Base-by-base conservation (phyloP, 2,113 vertebrate genomes). In the Corythoichthys haematopterus region DNA sequence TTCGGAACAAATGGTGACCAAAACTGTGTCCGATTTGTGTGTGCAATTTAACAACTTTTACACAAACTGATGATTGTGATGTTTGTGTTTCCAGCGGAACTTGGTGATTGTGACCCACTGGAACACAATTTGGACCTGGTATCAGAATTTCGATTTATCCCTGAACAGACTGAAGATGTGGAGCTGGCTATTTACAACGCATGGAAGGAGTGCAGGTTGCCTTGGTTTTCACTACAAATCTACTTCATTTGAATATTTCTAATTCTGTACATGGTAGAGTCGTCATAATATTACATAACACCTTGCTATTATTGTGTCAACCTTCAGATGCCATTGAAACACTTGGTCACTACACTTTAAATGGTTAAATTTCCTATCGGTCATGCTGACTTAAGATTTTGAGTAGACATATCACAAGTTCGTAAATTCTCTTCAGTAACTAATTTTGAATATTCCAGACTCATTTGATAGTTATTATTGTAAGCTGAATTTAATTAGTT, bases 151-250 rank as follows among this genome's bases (percentile, higher is more conserved):
- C 94, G 95, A 52, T 99, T 98, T 83, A 92, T 94, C 56, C 95
- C 95, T 1, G 88, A 92, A 47, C 97, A 99, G 91, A 95, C 94
- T 0, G 97, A 98, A 78, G 93, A 95, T 4, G 91, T 98, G 92
- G 97, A 99, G 81, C 76, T 94, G 2, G 92, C 95, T 4, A 89
- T 98, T 78, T 97, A 93, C 86, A 95, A 94, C 37, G 88, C 92
- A 47, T 99, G 97, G 97, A 99, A 97, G 69, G 95, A 96, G 71
- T 97, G 93, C 94, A 96, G 97, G 96, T 98, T 37, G 46, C 14
- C 1, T 86, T 62, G 66, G 6, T 3, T 68, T 69, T 58, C 0
- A 46, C 20, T 53, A 0, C 40, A 8, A 20, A 2, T 36, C 62
- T 4, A 10, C 12, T 55, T 4, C 1, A 15, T 35, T n/a, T 48